A percentile compares a stretch with the other conserved stretches of the same genome.
Conservation (phyloP, 2,113 vertebrate genomes). For the Corvus cornix region DNA sequence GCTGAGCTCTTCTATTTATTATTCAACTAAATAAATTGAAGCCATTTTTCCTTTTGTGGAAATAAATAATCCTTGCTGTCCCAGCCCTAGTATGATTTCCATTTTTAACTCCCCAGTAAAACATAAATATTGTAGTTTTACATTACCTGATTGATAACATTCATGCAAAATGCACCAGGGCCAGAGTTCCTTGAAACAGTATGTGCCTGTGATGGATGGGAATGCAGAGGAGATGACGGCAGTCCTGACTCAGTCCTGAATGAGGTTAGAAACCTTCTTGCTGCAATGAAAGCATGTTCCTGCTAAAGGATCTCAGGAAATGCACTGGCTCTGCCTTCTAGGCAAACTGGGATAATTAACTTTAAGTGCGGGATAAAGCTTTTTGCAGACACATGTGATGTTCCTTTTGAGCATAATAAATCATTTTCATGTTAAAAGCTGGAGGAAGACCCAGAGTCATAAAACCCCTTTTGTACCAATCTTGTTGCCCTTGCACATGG, state of each 20-base stretch:
- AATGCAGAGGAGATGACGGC: neutral
- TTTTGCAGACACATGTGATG: neutral
- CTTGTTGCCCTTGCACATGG: neutral
- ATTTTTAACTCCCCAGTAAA: neutral
- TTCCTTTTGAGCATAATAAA: constrained; percentile 7
- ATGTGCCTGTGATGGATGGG: constrained; percentile 12
- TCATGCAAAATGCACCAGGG: neutral
- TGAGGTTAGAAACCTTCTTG: constrained; percentile 27
- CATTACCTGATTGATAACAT: neutral
- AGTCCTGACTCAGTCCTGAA: constrained; percentile 2
- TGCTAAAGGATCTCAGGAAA: constrained; percentile 37
- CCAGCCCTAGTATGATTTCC: neutral
- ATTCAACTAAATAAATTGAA: neutral
- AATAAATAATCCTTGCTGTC: neutral
- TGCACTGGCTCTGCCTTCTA: neutral
- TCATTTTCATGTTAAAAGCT: constrained; percentile 20
- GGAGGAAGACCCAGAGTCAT: neutral
- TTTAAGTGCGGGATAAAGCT: constrained; percentile 31
- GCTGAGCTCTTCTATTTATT: neutral
- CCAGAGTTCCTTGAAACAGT: constrained; percentile 22
- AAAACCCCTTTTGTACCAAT: neutral
- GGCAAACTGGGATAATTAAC: constrained; percentile 41
- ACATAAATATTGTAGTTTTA: neutral
- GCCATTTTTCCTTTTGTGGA: neutral
- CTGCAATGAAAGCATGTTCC: neutral